A percentile compares a stretch with the other conserved stretches of the same genome.
Conservation (phyloP, 1,140 invertebrate genomes). For the Stegodyphus mimosarum region DNA sequence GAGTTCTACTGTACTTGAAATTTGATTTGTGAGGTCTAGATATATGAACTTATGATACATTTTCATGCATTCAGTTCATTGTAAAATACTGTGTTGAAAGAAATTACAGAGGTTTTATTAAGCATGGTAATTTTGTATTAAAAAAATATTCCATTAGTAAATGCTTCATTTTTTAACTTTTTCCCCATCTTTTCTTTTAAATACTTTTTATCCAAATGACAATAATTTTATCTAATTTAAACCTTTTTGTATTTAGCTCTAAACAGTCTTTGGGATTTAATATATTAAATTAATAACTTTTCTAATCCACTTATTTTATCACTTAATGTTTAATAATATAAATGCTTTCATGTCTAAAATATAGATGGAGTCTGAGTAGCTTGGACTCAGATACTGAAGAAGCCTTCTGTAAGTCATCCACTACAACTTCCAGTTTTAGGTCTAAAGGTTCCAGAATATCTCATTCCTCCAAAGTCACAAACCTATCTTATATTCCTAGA, state of each 20-base stretch:
- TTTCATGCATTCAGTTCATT: too few relatives aligned
- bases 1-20: too few relatives aligned
- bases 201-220: too few relatives aligned
- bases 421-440: conserved; percentile 35
- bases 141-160: too few relatives aligned
- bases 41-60: too few relatives aligned
- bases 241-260: neutral
- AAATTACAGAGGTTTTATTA: too few relatives aligned
- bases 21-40: too few relatives aligned
- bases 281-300: neutral
- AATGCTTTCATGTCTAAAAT: neutral
- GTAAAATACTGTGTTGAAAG: too few relatives aligned
- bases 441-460: conserved; percentile 29
- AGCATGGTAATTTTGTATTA: too few relatives aligned
- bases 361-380: conserved; percentile 78
- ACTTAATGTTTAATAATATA: too few relatives aligned
- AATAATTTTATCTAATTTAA: neutral
- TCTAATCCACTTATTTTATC: neutral
- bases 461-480: conserved; percentile 22
- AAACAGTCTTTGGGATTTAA: neutral
- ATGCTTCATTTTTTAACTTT: too few relatives aligned
- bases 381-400: conserved; percentile 79
- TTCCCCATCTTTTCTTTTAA: too few relatives aligned
- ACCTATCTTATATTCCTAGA: conserved; percentile 25
- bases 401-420: conserved; percentile 63